Evolutionary conservation across 1,140 invertebrate species (phyloP).

Genomic region (Drosophila persimilis): DNA sequence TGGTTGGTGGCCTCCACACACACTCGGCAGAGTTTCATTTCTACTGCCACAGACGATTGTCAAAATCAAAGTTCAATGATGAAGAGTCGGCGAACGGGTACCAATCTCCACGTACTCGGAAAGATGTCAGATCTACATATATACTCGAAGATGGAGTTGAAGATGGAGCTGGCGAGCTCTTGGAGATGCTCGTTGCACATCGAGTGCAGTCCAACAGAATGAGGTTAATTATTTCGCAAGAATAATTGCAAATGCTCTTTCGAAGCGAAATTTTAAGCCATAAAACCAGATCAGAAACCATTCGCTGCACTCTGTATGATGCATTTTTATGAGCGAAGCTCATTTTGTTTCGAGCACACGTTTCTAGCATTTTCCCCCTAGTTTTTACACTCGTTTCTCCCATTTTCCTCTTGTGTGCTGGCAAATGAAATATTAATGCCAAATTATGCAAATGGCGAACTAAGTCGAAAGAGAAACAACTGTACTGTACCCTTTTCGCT

Average conservation of each 20-base stretch:
- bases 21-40: conserved; percentile 18
- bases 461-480: conserved; percentile 6
- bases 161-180: not conserved
- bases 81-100: conserved; percentile 35
- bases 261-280: conserved; percentile 14
- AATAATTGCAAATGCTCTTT: conserved; percentile 39
- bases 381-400: no score
- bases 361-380: conserved; percentile 39
- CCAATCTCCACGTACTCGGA: no score
- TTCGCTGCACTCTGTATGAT: conserved; percentile 4
- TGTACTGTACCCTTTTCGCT: not conserved
- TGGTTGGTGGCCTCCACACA: conserved; percentile 27
- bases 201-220: conserved; percentile 50
- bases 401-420: no score
- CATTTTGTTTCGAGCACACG: conserved; percentile 47
- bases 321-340: conserved; percentile 18
- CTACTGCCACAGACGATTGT: conserved; percentile 7
- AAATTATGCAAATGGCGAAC: conserved; percentile 15
- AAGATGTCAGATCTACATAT: conserved; percentile 31
- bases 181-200: conserved; percentile 44
- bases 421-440: conserved; percentile 1
- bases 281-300: conserved; percentile 27
- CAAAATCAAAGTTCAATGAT: conserved; percentile 70
- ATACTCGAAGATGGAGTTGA: not conserved
- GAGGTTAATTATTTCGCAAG: conserved; percentile 60